Evolutionary conservation across 2,888 invertebrate species (phyloP), one percentile per base, ranked within the genome.

Genomic region (Lithophane semibrunnea): DNA sequence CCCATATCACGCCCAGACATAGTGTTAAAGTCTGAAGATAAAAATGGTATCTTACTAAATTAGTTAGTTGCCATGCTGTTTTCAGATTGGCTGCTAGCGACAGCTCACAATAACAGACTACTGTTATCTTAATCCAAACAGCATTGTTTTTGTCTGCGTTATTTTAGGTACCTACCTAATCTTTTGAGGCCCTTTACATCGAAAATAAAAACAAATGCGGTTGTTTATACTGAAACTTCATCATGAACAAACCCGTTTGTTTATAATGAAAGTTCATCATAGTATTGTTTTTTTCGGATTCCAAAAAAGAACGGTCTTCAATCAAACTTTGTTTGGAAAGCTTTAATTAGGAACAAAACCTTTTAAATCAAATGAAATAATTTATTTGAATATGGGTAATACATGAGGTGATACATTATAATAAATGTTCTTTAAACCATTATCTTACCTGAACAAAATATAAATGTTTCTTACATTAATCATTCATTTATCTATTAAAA

Each of bases 111-210:
- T 58, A 78, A 78, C 69, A 82, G 9, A 58, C 60, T 5, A 7
- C 0, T 47, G 73, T 73, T 83, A 83, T 84, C 84, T 71, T 56
- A 84, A 77, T 56, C 67, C 67, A 80, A 76, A 84, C 77, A 83
- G 60, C 12, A 52, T 84, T 84, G 80, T 80, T 83, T 72, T 73
- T 64, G 84, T 84, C 70, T 73, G 49, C 8, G 44, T n/a, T 67
- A 68, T 56, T 68, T 68, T 68, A 56, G 1, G 47, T 79, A 75
- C 64, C 60, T 72, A 29, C 29, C 29, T 29, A 77, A 37, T 72
- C 8, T 54, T 82, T 60, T 52, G n/a, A 73, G 81, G 63, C 72
- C 42, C 42, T 73, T 70, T 52, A 77, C 78, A 68, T 24, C 18
- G 7, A 1, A 9, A 12, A 47, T 24, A 29, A 71, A 60, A 70